Evolutionary conservation across 2,888 invertebrate genomes (phyloP), one percentile per base, ranked within the genome.

Genomic region (Cloeon dipterum): DNA sequence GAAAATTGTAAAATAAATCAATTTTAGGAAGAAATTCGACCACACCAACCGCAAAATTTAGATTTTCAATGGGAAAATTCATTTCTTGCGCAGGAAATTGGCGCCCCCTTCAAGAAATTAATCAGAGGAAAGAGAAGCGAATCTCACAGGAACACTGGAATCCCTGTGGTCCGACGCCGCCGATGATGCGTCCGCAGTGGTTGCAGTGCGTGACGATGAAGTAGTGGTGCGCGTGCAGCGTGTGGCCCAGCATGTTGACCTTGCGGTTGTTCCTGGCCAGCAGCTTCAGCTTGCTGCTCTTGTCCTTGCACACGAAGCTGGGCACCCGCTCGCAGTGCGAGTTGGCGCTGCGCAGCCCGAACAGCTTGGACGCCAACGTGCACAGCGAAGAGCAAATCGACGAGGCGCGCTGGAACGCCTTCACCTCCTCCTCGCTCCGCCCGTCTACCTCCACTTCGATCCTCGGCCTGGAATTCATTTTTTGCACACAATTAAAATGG

Each of bases 151-250:
- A 70, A 59, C 96, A 98, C 52, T 88, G 81, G 65, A 83, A 93
- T 39, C 93, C 94, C 61, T 96, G 94, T 44, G 91, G 88, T 50
- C 91, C 89, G 41, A 96, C 78, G 35, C 96, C 96, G 69, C 86
- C 85, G 47, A 96, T 77, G 45, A 85, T 76, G 52, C 74, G 68
- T 52, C 82, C 78, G 62, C 96, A 96, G 60, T 82, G 79, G 62
- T 86, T 83, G 60, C 96, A 98, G 60, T 77, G 74, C 44, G 82
- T 85, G 51, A 86, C 81, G 45, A 78, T 76, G 52, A 74, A 79
- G 61, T 91, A 79, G 60, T 86, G 83, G 52, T 81, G 76, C 48
- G 81, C 74, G 49, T 75, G 72, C 52, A 93, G 75, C 57, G 85
- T 79, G 61, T 96, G 96, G 20, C 89, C 91, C 51, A 79, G 75